These are phyloP conservation scores for Hirudo medicinalis DNA, from an alignment of 1,140 invertebrate species.

Conservation along the genomic window DNA sequence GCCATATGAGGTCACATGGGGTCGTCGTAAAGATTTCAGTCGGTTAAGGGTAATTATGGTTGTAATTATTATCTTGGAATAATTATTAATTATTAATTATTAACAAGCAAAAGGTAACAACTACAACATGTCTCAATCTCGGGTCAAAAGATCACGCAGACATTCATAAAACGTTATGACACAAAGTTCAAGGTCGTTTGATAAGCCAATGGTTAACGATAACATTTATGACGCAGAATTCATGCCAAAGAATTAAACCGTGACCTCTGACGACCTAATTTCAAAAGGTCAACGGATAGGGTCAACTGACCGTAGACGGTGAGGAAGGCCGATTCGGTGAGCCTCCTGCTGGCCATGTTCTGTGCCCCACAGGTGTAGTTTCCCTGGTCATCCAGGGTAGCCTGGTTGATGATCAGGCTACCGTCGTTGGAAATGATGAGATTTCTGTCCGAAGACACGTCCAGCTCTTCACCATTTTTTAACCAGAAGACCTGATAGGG, in stretches of 20 bases:
- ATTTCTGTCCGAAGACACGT: slow-evolving; percentile 48
- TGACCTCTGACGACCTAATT: neutral
- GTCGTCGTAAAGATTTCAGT: too few relatives aligned
- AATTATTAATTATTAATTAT: too few relatives aligned
- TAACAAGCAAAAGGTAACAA: too few relatives aligned
- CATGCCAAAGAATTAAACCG: neutral
- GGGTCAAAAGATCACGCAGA: neutral
- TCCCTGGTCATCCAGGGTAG: slow-evolving; percentile 63
- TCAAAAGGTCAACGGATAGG: neutral
- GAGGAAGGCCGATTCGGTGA: slow-evolving; percentile 69
- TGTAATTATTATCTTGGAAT: too few relatives aligned
- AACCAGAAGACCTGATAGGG: slow-evolving; percentile 41
- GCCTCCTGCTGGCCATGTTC: slow-evolving; percentile 74
- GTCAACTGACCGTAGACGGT: slow-evolving; percentile 76
- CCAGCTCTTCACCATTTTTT: slow-evolving; percentile 44
- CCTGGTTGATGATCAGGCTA: slow-evolving; percentile 74
- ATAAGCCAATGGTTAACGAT: neutral
- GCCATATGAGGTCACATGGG: too few relatives aligned
- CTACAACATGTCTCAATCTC: too few relatives aligned
- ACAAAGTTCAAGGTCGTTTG: neutral
- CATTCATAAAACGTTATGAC: neutral
- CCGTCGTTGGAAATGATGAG: slow-evolving; percentile 69
- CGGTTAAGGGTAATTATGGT: too few relatives aligned
- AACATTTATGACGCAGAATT: neutral
- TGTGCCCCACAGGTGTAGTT: slow-evolving; percentile 95